These are phyloP conservation scores for Pristionchus mayeri DNA, from an alignment of 2,888 invertebrate genomes.

Conservation along the genomic window DNA sequence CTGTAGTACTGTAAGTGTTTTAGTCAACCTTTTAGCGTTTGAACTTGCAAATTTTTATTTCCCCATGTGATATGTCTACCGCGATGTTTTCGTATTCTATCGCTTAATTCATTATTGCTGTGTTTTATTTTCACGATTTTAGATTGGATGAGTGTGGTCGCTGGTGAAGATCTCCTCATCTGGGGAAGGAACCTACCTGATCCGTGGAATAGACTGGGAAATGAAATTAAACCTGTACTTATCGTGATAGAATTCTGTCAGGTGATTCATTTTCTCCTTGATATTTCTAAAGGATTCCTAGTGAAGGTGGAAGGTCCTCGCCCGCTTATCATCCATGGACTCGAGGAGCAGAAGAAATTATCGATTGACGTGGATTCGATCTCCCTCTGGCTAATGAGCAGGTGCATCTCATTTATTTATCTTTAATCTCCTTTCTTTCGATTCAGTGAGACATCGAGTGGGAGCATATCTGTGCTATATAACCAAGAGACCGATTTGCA, in stretches of 20 bases:
- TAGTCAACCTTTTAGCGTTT: not conserved
- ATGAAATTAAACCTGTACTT: not conserved
- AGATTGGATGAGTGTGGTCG: not conserved
- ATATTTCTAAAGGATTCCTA: not conserved
- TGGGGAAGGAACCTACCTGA: conserved; percentile 40
- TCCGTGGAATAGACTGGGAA: conserved; percentile 47
- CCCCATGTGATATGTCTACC: no score
- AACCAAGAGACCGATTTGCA: conserved; percentile 40
- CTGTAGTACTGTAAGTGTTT: conserved; percentile 1
- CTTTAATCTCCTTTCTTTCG: not conserved
- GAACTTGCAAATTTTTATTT: no score
- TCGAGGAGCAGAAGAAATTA: not conserved
- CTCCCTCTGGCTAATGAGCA: conserved; percentile 46
- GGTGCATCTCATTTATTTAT: not conserved
- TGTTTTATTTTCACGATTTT: not conserved
- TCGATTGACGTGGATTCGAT: conserved; percentile 28
- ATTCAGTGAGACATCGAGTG: conserved; percentile 36
- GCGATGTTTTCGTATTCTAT: no score
- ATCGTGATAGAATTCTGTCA: conserved; percentile 48
- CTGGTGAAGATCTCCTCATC: conserved; percentile 46
- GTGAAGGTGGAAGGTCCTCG: conserved; percentile 44
- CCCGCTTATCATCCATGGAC: not conserved
- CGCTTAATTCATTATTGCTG: not conserved
- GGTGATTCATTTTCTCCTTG: not conserved
- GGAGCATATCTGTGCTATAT: conserved; percentile 20